These are phyloP conservation scores for Xestia c-nigrum DNA, from an alignment of 2,888 invertebrate species.

Conservation along the genomic window DNA sequence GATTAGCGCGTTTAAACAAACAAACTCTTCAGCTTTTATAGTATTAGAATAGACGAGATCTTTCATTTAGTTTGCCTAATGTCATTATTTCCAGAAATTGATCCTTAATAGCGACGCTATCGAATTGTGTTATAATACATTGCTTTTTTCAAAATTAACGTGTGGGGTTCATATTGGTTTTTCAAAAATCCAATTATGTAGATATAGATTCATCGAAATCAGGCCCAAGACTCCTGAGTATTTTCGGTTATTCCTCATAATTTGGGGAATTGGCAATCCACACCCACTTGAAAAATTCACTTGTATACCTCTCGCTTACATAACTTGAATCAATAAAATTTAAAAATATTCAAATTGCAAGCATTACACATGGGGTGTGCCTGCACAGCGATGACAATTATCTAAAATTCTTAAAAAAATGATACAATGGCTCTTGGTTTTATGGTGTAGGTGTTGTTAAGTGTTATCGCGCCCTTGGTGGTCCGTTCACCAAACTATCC, in stretches of 20 bases:
- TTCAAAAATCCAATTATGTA: background rate
- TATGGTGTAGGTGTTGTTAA: conserved; percentile 25
- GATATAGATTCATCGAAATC: background rate
- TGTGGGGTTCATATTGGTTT: background rate
- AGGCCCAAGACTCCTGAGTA: background rate
- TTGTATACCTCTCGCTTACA: conserved; percentile 6
- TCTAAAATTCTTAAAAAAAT: conserved; percentile 29
- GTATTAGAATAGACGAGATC: background rate
- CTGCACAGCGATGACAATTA: conserved; percentile 61
- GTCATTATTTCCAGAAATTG: background rate
- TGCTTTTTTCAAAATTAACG: background rate
- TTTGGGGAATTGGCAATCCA: background rate
- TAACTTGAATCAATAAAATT: conserved; percentile 22
- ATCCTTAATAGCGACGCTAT: background rate
- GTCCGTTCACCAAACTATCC: conserved; percentile 20
- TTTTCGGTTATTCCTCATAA: background rate
- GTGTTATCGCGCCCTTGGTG: conserved; percentile 28
- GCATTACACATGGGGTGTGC: conserved; percentile 43
- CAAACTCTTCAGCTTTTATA: too few relatives aligned
- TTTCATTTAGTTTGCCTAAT: background rate
- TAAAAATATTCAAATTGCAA: conserved; percentile 38
- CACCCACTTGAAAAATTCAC: background rate
- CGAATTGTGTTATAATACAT: background rate
- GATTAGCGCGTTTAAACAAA: too few relatives aligned
- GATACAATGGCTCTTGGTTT: conserved; percentile 48